phyloP scores from a whole-genome alignment of 2,797 vertebrate species.

The Delichon dasypus region DNA sequence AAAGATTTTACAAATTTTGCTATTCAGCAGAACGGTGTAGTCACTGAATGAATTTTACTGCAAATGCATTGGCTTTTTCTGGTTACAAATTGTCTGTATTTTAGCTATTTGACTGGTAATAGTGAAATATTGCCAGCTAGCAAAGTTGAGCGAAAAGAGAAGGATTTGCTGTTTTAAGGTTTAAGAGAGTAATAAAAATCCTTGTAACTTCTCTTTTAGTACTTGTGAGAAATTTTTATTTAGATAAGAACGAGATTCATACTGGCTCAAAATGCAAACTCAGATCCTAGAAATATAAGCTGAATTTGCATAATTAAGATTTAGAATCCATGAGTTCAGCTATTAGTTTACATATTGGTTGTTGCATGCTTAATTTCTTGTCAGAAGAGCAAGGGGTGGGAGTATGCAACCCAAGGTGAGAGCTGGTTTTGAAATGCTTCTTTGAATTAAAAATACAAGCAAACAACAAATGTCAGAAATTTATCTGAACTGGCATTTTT shows the following conservation, averaged over 20 bases:
- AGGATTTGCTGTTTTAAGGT: neutral
- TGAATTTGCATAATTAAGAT: neutral
- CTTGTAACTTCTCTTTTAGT: neutral
- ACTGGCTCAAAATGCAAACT: neutral
- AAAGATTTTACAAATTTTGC: neutral
- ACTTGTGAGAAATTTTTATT: neutral
- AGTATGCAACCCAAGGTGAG: neutral
- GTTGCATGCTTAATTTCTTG: neutral
- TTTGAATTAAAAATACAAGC: neutral
- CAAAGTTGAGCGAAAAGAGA: neutral
- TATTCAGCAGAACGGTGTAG: neutral
- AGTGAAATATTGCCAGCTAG: neutral
- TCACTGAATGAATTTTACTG: neutral
- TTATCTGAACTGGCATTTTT: neutral
- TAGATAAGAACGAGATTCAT: neutral
- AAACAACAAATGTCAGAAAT: neutral
- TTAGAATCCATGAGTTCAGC: neutral
- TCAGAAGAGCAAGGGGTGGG: neutral
- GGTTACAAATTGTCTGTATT: neutral
- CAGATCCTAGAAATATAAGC: neutral
- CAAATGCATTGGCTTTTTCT: neutral
- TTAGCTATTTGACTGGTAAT: neutral
- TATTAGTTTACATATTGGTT: neutral
- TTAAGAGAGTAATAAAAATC: neutral
- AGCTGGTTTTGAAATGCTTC: fast-evolving